A percentile compares a stretch with the other conserved stretches of the same genome.
phyloP scores from a whole-genome alignment of 2,888 invertebrate species.

The Drosophila histrio region DNA sequence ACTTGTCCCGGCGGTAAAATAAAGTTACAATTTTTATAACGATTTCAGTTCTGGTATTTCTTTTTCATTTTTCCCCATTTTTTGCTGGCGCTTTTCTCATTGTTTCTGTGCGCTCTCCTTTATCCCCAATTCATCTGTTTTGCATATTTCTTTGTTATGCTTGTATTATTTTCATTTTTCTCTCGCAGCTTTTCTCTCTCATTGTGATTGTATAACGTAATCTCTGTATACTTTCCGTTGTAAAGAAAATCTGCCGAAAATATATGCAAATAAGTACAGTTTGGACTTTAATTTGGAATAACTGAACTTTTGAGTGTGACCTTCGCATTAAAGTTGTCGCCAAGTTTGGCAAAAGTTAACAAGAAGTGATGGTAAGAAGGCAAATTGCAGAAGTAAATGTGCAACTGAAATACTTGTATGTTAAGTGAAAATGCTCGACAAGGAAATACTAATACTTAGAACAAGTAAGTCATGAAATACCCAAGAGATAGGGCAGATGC shows the following conservation, averaged over 20 bases:
- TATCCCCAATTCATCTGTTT: constrained; percentile 79
- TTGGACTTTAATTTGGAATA: constrained; percentile 49
- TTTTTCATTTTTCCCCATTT: constrained; percentile 23
- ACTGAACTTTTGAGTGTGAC: constrained; percentile 47
- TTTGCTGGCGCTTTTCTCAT: not conserved
- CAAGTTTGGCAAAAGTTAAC: constrained; percentile 25
- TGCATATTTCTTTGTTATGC: constrained; percentile 79
- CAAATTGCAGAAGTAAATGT: constrained; percentile 14
- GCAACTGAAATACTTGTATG: not conserved
- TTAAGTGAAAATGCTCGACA: not conserved
- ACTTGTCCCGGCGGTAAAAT: constrained; percentile 54
- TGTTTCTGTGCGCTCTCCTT: constrained; percentile 40
- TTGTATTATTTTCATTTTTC: constrained; percentile 63
- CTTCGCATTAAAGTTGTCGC: constrained; percentile 53
- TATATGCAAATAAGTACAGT: constrained; percentile 72
- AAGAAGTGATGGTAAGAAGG: constrained; percentile 5
- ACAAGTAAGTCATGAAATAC: too few relatives aligned
- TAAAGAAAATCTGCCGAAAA: constrained; percentile 63
- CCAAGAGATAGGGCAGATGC: too few relatives aligned
- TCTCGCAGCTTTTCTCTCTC: constrained; percentile 34
- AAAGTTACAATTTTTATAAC: constrained; percentile 67
- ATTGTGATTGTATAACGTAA: constrained; percentile 63
- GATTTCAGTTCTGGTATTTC: constrained; percentile 48
- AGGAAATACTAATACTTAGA: too few relatives aligned
- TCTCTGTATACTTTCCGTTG: constrained; percentile 40